These are phyloP conservation scores for Crenuchus spilurus DNA, from an alignment of 2,797 vertebrate genomes.

Conservation along the genomic window DNA sequence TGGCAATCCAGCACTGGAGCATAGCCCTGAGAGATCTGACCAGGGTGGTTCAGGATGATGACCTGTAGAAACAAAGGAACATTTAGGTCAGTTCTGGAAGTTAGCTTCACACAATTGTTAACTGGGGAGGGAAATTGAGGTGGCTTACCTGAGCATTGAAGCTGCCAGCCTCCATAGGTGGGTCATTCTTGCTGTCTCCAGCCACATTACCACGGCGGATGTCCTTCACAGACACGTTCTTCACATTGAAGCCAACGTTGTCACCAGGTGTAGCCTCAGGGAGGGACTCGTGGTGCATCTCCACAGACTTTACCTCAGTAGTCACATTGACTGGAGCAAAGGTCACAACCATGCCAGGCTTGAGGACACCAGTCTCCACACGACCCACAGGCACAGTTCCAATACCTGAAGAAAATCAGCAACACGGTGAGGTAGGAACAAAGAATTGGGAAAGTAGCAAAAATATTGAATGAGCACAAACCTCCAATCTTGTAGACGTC, in stretches of 20 bases:
- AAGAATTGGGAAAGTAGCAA: not conserved
- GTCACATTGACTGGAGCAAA: conserved; percentile 64
- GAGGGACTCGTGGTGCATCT: conserved; percentile 69
- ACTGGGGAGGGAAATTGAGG: not conserved
- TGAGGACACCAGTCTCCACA: conserved; percentile 65
- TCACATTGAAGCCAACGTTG: conserved; percentile 68
- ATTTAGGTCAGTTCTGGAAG: no score
- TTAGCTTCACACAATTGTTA: not conserved
- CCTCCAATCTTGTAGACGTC: conserved; percentile 72
- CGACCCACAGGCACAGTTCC: conserved; percentile 67
- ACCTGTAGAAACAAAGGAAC: conserved; percentile 46
- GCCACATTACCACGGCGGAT: conserved; percentile 70
- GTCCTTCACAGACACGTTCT: conserved; percentile 71
- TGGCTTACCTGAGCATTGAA: conserved; percentile 64
- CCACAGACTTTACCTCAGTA: conserved; percentile 69
- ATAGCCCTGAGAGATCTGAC: conserved; percentile 64
- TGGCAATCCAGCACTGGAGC: conserved; percentile 71
- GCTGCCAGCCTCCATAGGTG: conserved; percentile 60
- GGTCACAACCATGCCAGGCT: conserved; percentile 65
- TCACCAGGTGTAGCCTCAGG: conserved; percentile 63
- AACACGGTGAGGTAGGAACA: not conserved
- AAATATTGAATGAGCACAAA: conserved; percentile 1
- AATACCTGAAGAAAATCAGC: conserved; percentile 53
- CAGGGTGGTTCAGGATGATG: conserved; percentile 70
- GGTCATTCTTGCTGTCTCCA: conserved; percentile 70